These are phyloP conservation scores for Istiophorus platypterus DNA, from an alignment of 2,113 vertebrate species.

Conservation along the genomic window DNA sequence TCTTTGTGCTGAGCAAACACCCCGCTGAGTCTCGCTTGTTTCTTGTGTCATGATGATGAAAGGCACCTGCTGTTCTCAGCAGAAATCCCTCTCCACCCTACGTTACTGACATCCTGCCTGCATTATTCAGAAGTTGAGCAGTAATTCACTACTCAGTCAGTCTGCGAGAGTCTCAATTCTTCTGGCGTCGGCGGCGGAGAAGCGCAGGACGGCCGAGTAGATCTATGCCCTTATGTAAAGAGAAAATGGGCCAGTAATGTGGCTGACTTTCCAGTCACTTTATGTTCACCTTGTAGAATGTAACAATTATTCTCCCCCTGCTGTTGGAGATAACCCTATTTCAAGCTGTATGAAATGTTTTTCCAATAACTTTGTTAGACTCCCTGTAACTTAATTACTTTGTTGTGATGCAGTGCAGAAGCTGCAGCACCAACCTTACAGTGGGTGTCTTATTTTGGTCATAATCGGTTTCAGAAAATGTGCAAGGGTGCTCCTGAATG, in stretches of 20 bases:
- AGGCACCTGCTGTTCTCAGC: slow-evolving; percentile 81
- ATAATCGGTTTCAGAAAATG: background rate
- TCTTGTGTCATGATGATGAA: slow-evolving; percentile 74
- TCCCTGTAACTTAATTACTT: slow-evolving; percentile 43
- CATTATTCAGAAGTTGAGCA: slow-evolving; percentile 69
- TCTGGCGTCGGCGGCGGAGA: slow-evolving; percentile 41
- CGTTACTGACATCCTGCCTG: slow-evolving; percentile 64
- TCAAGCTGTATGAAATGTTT: slow-evolving; percentile 31
- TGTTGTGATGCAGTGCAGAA: slow-evolving; percentile 30
- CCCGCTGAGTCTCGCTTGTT: slow-evolving; percentile 69
- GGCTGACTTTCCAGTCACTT: slow-evolving; percentile 32
- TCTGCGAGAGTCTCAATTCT: slow-evolving; percentile 44
- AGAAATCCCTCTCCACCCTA: slow-evolving; percentile 58
- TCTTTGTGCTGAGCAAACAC: slow-evolving; percentile 67
- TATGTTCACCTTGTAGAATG: slow-evolving; percentile 47
- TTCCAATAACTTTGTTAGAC: background rate
- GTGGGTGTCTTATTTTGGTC: slow-evolving; percentile 6
- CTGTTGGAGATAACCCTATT: slow-evolving; percentile 25
- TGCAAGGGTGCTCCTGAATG: background rate
- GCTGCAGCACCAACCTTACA: background rate
- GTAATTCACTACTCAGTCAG: slow-evolving; percentile 62
- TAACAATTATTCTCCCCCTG: slow-evolving; percentile 18
- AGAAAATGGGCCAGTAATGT: slow-evolving; percentile 14
- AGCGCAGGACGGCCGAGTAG: slow-evolving; percentile 43
- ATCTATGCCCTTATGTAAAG: background rate